A percentile compares a stretch with the other conserved stretches of the same genome.
These are phyloP conservation scores for Mesocentrotus franciscanus DNA, from an alignment of 53 echinoderm and acorn worm species.

Conservation along the genomic window DNA sequence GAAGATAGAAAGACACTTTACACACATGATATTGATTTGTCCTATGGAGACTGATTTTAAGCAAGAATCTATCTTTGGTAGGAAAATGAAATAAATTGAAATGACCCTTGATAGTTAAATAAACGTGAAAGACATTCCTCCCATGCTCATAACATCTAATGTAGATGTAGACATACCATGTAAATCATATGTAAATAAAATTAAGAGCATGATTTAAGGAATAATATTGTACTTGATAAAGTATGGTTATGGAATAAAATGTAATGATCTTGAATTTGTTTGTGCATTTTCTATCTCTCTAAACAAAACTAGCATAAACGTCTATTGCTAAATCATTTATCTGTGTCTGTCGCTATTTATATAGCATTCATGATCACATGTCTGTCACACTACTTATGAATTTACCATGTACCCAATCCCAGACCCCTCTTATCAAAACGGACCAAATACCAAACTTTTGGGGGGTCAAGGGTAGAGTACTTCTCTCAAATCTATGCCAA, in stretches of 20 bases:
- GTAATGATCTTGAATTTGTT: too few relatives aligned
- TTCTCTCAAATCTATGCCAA: not conserved
- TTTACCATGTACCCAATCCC: not conserved
- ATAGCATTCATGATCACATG: not conserved
- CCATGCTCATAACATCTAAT: not conserved
- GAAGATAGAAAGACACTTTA: not conserved
- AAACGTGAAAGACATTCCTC: not conserved
- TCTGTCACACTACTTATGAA: not conserved
- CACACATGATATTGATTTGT: not conserved
- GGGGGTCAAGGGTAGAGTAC: constrained; percentile 3
- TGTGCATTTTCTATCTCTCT: not conserved
- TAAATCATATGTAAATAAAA: too few relatives aligned
- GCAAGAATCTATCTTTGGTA: not conserved
- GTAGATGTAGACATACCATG: too few relatives aligned
- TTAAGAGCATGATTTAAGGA: too few relatives aligned
- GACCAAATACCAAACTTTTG: constrained; percentile 23
- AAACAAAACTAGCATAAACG: not conserved
- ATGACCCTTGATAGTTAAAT: not conserved
- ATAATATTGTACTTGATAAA: too few relatives aligned
- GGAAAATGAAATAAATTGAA: not conserved
- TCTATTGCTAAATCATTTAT: not conserved
- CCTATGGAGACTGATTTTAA: not conserved
- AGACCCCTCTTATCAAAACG: not conserved
- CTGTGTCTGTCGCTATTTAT: not conserved
- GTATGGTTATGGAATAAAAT: too few relatives aligned